Base-by-base conservation (phyloP, 1,140 invertebrate species). In the Aphis gossypii region DNA sequence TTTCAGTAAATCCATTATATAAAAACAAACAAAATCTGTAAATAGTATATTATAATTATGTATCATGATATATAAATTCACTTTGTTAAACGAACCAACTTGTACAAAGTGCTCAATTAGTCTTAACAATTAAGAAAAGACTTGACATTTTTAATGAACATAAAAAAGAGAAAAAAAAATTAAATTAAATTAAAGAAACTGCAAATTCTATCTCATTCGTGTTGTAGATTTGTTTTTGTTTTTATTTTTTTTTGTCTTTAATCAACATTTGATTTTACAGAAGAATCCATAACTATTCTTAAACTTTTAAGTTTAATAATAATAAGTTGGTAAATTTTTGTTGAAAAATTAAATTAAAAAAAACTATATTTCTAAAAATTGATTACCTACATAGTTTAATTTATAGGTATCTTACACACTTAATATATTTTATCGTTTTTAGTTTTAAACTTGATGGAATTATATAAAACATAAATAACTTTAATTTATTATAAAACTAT, bases 21-120 rank as follows among this genome's bases (percentile, higher is more conserved):
- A 21, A 1, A 76, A n/a, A n/a, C 60, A 76, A n/a, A 18, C 60
- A 76, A 76, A 76, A n/a, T 18, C 60, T n/a, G 30, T 76, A 76
- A 76, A 18, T 76, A 76, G 60, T 76, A 76, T 76, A 76, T 76
- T 76, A 76, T 76, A 76, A 76, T 76, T 76, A 76, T 76, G 60
- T 76, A 76, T 76, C 60, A 18, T 76, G 60, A 76, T 76, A 30
- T 76, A 76, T 60, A 76, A 5, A 76, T 76, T 54, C 35, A 56
- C n/a, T 38, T 30, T 90, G 48, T 9, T 90, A 56, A 90, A 90
- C 88, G 88, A 90, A 90, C 51, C 35, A 56, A 90, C n/a, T 90
- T 56, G n/a, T 56, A 41, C n/a, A 25, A 56, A 56, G 48, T 90
- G 21, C n/a, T 8, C 51, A n/a, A 56, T 90, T 90, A 90, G n/a